Conservation (phyloP, 2,113 vertebrate genomes). For the Mormyrus lacerda region DNA sequence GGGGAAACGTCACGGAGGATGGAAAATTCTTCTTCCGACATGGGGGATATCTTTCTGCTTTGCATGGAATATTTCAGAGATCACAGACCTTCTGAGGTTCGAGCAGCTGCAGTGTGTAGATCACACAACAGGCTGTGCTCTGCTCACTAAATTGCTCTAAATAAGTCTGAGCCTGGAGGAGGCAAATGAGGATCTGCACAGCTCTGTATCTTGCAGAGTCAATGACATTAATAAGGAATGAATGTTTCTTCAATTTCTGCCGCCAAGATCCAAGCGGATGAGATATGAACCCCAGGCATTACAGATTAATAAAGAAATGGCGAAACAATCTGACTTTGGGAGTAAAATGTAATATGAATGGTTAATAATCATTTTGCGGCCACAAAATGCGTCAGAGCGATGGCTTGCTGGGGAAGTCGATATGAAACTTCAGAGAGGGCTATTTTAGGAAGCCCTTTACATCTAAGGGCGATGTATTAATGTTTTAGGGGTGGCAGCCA, state of each 20-base stretch:
- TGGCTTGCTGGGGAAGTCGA: neutral
- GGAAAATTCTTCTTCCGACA: neutral
- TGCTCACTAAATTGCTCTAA: neutral
- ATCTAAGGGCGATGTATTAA: slow-evolving; percentile 26
- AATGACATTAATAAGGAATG: slow-evolving; percentile 22
- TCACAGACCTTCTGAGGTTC: neutral
- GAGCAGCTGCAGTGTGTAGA: neutral
- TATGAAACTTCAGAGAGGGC: slow-evolving; percentile 1
- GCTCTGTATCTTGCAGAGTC: slow-evolving; percentile 18
- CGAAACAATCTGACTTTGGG: slow-evolving; percentile 12
- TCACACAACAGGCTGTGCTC: neutral
- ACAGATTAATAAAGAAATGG: slow-evolving; percentile 11
- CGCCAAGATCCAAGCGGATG: slow-evolving; percentile 1
- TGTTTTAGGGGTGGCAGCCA: slow-evolving; percentile 32
- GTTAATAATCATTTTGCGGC: slow-evolving; percentile 11
- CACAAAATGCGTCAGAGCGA: neutral
- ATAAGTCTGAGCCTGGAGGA: slow-evolving; percentile 4
- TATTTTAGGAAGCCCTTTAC: slow-evolving; percentile 19
- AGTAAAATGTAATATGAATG: slow-evolving; percentile 11
- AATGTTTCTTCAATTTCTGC: slow-evolving; percentile 18
- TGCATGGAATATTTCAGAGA: neutral
- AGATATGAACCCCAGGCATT: slow-evolving; percentile 13
- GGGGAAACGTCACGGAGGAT: neutral
- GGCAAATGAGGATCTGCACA: neutral
- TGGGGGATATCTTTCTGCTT: neutral